Conservation (phyloP, 53 echinoderm and acorn worm species). For the Mesocentrotus franciscanus region DNA sequence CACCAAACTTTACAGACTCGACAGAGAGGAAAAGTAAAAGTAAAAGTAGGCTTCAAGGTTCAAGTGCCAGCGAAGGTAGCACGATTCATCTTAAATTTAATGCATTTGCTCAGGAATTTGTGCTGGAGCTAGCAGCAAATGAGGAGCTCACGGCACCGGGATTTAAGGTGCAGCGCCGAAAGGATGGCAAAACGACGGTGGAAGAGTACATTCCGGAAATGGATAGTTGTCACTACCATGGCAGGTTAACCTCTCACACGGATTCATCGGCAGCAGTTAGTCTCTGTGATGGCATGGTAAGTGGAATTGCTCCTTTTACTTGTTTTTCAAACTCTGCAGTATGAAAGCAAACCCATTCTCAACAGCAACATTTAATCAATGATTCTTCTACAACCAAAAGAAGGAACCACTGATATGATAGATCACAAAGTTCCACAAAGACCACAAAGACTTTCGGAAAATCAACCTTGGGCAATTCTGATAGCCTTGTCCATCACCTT, state of each 20-base stretch:
- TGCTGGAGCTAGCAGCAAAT: conserved; percentile 82
- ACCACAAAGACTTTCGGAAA: too few relatives aligned
- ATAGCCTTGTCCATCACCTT: too few relatives aligned
- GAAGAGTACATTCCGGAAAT: conserved; percentile 82
- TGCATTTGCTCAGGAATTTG: conserved; percentile 84
- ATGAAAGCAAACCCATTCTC: background rate
- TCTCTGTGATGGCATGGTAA: conserved; percentile 96
- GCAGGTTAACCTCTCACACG: conserved; percentile 73
- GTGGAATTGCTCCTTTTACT: conserved; percentile 43
- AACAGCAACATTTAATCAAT: too few relatives aligned
- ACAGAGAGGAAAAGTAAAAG: background rate
- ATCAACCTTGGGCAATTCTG: too few relatives aligned
- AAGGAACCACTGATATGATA: too few relatives aligned
- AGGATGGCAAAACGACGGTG: conserved; percentile 67
- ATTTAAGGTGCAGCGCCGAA: conserved; percentile 78
- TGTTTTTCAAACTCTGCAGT: background rate
- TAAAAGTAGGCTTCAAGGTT: background rate
- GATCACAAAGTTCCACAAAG: too few relatives aligned
- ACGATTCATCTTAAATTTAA: conserved; percentile 75
- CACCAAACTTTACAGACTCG: conserved; percentile 10
- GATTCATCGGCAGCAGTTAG: conserved; percentile 85
- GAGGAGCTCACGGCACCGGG: conserved; percentile 87
- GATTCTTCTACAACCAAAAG: too few relatives aligned
- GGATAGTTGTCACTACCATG: conserved; percentile 89
- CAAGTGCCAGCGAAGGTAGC: background rate